Evolutionary conservation across 2,888 invertebrate species (phyloP), one percentile per base, ranked within the genome.

Genomic region (Epinotia demarniana): DNA sequence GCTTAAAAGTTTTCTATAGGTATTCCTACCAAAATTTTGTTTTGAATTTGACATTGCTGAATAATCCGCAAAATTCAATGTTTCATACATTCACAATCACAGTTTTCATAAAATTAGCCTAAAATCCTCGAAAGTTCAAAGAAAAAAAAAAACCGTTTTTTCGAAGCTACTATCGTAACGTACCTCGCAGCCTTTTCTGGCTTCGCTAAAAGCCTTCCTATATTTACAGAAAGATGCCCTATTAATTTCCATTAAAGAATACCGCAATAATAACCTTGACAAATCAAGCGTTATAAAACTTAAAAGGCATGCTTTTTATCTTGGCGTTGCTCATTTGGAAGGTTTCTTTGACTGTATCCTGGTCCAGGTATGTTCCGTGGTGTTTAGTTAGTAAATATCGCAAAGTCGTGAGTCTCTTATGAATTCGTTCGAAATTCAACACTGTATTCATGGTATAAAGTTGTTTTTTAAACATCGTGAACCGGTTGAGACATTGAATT

Each of bases 281-380:
- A 3, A 64, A 16, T 49, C 9, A 49, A 49, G 16, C 49, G 23
- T 23, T 27, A 23, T 53, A 19, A 27, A n/a, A 2, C 6, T 6
- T 33, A 16, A 61, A 33, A 27, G n/a, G n/a, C 9, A 33, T 61
- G 23, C 16, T 4, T 16, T 3, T 64, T 64, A 16, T 49, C 16
- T 64, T 64, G 23, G 12, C 9, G 16, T 49, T 49, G 49, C n/a
- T 49, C 55, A 49, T 60, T 55, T 68, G 23, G 61, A 55, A 62
- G 55, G 73, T 12, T 68, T 55, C 27, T 61, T 73, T 53, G 46
- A 49, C 33, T 71, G 53, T 61, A 33, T 61, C 57, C 55, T n/a
- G 18, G 13, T 58, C 33, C 72, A 66, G 64, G 57, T 73, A 33
- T 64, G 64, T 13, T 60, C 43, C 66, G 60, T 57, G 64, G 55